Conservation (phyloP, 2,797 vertebrate genomes). For the Lagocephalus sceleratus region DNA sequence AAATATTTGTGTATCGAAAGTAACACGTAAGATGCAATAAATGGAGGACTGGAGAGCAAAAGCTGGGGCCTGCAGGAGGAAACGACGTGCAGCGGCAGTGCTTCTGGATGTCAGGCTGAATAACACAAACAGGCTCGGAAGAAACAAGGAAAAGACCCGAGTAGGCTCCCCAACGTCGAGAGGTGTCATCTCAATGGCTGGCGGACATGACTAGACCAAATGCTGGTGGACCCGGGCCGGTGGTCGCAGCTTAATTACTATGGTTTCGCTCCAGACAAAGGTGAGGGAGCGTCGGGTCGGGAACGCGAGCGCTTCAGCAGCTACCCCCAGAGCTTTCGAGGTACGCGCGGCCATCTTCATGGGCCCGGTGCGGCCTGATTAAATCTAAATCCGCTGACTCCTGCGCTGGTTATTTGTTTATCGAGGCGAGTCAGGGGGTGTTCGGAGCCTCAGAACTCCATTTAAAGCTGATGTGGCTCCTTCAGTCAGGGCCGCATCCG, state of each 20-base stretch:
- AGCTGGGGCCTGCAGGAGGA: conserved; percentile 59
- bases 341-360: conserved; percentile 17
- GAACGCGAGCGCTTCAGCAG: conserved; percentile 9
- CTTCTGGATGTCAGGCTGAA: conserved; percentile 60
- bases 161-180: conserved; percentile 31
- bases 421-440: conserved; percentile 60
- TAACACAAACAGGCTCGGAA: conserved; percentile 52
- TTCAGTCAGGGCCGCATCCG: conserved; percentile 71
- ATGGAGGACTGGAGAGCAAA: conserved; percentile 49
- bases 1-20: conserved; percentile 75
- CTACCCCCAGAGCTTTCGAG: conserved; percentile 46
- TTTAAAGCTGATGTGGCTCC: conserved; percentile 75
- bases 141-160: conserved; percentile 48
- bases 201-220: conserved; percentile 6
- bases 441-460: conserved; percentile 66
- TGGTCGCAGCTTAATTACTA: conserved; percentile 2
- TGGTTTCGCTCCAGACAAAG: background rate
- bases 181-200: conserved; percentile 15
- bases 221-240: background rate
- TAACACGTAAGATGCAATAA: conserved; percentile 57
- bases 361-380: conserved; percentile 42
- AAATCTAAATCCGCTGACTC: conserved; percentile 65
- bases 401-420: conserved; percentile 67
- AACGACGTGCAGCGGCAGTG: conserved; percentile 54
- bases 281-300: background rate